Base-by-base conservation (phyloP, 1,140 invertebrate species). In the Dendrolimus kikuchii region DNA sequence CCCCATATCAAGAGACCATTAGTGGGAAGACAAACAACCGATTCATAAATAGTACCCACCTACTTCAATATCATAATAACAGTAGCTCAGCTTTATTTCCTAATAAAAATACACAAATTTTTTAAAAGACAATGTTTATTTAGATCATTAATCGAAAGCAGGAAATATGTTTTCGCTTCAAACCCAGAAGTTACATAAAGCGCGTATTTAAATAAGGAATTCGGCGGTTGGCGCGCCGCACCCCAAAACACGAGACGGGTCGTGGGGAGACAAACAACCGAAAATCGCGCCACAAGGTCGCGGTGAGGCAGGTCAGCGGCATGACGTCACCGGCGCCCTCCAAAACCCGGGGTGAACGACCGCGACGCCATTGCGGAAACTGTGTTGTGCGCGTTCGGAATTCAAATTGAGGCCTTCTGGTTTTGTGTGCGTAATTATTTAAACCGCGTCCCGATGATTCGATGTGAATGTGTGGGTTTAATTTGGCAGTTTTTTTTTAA, bases 251-350 rank as follows among this genome's bases (percentile, higher is more conserved):
- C 53, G 53, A 48, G 36, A n/a, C 7, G 10, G 10, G 40, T 7
- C 9, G 51, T 6, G 46, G 40, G 40, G 40, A 55, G 46, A 55
- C 53, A 55, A 49, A 9, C 7, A 57, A 53, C 63, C 58, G 62
- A 67, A 66, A 49, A 42, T 48, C 36, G 46, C 46, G 44, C 38
- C 51, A 8, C 77, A 80, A 81, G 80, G 82, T 80, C 78, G 58
- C 60, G 54, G 72, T 82, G 70, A 68, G 81, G 79, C 70, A 85
- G 81, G 81, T 78, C 77, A 74, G 72, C 55, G 66, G 42, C 61
- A 74, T 83, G 82, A 83, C 80, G 82, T 86, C 80, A 86, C 67
- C 51, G 63, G 69, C 80, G 78, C 82, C 81, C 80, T 80, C 81
- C 79, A 85, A 85, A 85, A 75, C 75, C 51, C 37, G 69, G 71